These are phyloP conservation scores for Tokudaia muenninki DNA, from an alignment of 2,797 vertebrate species.

Conservation along the genomic window DNA sequence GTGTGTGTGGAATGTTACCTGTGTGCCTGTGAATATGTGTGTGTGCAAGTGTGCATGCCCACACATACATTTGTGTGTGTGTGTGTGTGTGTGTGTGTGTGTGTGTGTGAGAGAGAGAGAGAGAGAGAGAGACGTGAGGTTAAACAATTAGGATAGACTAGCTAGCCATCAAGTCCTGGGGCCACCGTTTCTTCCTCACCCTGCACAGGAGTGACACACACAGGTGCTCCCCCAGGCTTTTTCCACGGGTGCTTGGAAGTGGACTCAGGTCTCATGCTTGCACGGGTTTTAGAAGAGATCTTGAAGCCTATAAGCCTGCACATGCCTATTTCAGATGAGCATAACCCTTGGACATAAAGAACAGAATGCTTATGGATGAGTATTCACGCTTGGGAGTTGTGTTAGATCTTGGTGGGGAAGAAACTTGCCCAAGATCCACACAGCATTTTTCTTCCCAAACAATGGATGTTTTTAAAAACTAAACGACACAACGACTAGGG, in stretches of 20 bases:
- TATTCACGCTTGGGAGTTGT: background rate
- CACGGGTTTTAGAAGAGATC: conserved; percentile 43
- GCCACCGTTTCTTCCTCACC: background rate
- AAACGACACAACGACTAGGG: background rate
- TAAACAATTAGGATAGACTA: background rate
- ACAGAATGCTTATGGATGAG: background rate
- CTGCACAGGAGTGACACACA: too few species aligned
- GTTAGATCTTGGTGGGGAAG: conserved; percentile 42
- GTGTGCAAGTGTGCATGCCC: too few species aligned
- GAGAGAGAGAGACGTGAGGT: background rate
- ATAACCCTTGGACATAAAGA: conserved; percentile 23
- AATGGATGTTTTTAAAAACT: conserved; percentile 27
- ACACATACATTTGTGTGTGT: too few species aligned
- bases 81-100: background rate
- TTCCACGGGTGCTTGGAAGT: background rate
- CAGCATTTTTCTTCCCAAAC: background rate
- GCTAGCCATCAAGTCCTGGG: background rate
- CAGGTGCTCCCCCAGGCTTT: background rate
- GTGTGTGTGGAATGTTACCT: background rate
- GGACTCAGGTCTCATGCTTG: background rate
- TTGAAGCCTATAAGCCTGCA: background rate
- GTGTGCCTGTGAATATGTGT: too few species aligned
- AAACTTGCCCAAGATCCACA: background rate
- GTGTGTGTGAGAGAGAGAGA: too few species aligned
- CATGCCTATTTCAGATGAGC: conserved; percentile 36